Base-by-base conservation (phyloP, 2,888 invertebrate genomes). In the Cataglyphis livida region DNA sequence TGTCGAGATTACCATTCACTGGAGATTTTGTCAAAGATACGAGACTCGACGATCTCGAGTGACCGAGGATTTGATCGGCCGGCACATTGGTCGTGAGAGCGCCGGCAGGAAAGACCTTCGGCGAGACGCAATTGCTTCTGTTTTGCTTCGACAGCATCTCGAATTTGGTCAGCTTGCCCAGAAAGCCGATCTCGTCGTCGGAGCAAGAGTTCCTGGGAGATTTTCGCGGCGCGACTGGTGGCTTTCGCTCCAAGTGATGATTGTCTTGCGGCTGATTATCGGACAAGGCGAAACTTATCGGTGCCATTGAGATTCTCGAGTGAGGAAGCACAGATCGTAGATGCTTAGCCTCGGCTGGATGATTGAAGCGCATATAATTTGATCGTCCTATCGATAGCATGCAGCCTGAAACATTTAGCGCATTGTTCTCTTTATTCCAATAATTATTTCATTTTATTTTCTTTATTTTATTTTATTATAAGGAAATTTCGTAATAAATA, bases 321-420 rank as follows among this genome's bases (percentile, higher is more conserved):
- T 97, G 96, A 0, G 97, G 97, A 86, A 98, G 95, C 6, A 97
- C 97, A 0, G 98, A 97, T 94, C 98, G 98, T 96, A 98, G 97
- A 91, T 98, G 96, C 94, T 97, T 97, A 5, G 98, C 98, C 93
- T 98, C 98, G 75, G 97, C 97, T 0, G 98, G 98, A 94, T 98
- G 98, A 95, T 98, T 98, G 95, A 98, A 98, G 61, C 98, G 97
- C 95, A 98, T 96, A 95, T 98, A 98, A 95, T 98, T 98, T 74
- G 98, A 98, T 71, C 98, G 96, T 41, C 98, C 98, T 90, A 99
- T 97, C 74, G 98, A 98, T 87, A 98, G 95, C 98, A 98, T 98
- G 93, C 98, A 98, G 92, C 98, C 98, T 98, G 95, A 0, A 85
- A 87, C 15, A 28, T 21, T 70, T 54, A 59, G 3, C 18, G 10